phyloP scores from a whole-genome alignment of 2,113 vertebrate species.

The Larimichthys polyactis region DNA sequence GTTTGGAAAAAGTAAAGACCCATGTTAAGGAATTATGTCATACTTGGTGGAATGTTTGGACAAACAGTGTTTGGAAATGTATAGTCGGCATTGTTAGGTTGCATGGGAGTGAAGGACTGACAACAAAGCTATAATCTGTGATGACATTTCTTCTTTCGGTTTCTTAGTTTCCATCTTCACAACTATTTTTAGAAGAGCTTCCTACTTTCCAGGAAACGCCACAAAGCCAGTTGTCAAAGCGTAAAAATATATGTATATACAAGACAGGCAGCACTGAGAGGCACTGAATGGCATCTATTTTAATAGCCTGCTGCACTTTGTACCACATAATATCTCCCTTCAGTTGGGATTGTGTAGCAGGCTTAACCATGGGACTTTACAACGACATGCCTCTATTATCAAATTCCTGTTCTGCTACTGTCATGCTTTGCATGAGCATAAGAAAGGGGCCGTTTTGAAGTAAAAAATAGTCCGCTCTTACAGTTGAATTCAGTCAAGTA shows the following conservation, averaged over 20 bases:
- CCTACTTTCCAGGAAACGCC: constrained; percentile 54
- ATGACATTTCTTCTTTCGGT: constrained; percentile 33
- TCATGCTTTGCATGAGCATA: constrained; percentile 10
- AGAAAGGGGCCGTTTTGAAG: constrained; percentile 27
- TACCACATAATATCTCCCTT: constrained; percentile 53
- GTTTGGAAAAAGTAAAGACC: constrained; percentile 35
- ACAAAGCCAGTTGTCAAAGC: constrained; percentile 51
- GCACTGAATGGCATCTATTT: constrained; percentile 26
- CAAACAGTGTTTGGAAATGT: constrained; percentile 37
- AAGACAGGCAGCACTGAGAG: constrained; percentile 28
- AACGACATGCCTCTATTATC: constrained; percentile 53
- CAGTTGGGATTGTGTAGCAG: constrained; percentile 34
- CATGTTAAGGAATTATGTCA: constrained; percentile 49
- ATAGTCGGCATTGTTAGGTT: constrained; percentile 49
- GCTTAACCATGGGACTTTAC: constrained; percentile 37
- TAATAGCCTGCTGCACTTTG: constrained; percentile 35
- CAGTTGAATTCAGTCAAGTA: constrained; percentile 16
- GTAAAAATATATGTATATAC: constrained; percentile 29
- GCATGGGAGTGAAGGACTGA: background rate
- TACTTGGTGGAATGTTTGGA: constrained; percentile 48
- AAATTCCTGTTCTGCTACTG: constrained; percentile 39
- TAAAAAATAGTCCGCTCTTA: constrained; percentile 12
- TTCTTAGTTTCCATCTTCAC: constrained; percentile 41
- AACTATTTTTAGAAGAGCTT: constrained; percentile 64
- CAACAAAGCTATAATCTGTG: constrained; percentile 49